Percentiles rank a stretch among this genome's conserved stretches.
phyloP scores from a whole-genome alignment of 2,888 invertebrate species.

The Caenorhabditis panamensis region DNA sequence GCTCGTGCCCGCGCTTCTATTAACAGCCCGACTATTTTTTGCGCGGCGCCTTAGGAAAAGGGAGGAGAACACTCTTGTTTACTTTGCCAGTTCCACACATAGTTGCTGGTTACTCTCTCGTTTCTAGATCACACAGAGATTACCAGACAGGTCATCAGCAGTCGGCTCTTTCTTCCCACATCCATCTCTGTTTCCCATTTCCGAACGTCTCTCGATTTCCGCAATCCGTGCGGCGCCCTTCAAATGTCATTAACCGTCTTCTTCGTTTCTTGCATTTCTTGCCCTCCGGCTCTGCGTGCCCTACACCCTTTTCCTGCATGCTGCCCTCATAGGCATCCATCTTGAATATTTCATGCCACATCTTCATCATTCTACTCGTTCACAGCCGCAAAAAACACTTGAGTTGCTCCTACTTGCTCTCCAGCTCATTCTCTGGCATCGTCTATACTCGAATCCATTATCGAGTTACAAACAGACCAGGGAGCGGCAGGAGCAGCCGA shows the following conservation, averaged over 20 bases:
- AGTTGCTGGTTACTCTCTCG: constrained; percentile 28
- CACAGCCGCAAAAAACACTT: constrained; percentile 36
- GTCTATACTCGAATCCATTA: constrained; percentile 25
- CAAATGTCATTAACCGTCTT: constrained; percentile 34
- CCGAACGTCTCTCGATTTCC: constrained; percentile 3
- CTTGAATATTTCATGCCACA: constrained; percentile 45
- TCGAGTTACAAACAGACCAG: constrained; percentile 39
- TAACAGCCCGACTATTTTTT: constrained; percentile 12
- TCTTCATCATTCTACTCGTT: constrained; percentile 24
- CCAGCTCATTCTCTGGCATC: constrained; percentile 4
- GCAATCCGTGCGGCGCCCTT: constrained; percentile 10
- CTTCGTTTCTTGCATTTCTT: constrained; percentile 20
- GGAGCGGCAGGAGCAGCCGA: background rate
- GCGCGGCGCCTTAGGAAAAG: constrained; percentile 15
- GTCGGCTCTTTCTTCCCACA: background rate
- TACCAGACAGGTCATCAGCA: constrained; percentile 1
- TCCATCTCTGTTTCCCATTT: background rate
- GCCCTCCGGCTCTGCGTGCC: constrained; percentile 33
- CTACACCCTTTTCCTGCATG: constrained; percentile 28
- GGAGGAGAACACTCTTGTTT: constrained; percentile 26
- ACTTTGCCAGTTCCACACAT: constrained; percentile 34
- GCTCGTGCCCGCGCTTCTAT: background rate
- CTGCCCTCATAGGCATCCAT: constrained; percentile 28
- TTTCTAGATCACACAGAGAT: constrained; percentile 20
- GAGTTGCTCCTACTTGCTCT: constrained; percentile 8